phyloP scores from a whole-genome alignment of 2,797 vertebrate species.

The Rhynchonycteris naso region DNA sequence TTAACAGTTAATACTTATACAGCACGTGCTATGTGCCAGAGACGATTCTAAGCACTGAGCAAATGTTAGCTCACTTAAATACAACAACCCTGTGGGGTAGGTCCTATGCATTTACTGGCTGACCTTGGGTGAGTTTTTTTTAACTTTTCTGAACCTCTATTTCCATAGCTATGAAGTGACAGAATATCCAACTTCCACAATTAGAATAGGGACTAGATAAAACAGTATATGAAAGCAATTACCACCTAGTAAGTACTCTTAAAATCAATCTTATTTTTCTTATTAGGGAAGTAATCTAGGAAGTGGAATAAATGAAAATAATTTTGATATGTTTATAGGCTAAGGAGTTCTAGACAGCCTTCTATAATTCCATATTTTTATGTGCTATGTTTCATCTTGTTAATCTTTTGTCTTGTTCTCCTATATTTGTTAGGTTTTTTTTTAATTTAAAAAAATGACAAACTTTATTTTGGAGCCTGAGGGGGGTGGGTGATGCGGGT shows the following conservation, averaged over 20 bases:
- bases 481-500: neutral
- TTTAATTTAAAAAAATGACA: neutral
- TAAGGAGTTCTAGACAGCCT: neutral
- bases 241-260: conserved; percentile 27
- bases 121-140: neutral
- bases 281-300: neutral
- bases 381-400: neutral
- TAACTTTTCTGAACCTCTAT: conserved; percentile 22
- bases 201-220: conserved; percentile 1
- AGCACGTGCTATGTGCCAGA: neutral
- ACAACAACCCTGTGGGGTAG: neutral
- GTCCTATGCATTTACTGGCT: neutral
- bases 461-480: neutral
- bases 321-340: neutral
- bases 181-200: neutral
- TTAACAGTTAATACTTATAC: neutral
- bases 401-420: conserved; percentile 17
- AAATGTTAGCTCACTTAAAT: neutral
- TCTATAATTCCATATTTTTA: neutral
- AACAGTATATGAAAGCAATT: neutral
- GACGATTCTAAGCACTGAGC: neutral
- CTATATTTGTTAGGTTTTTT: neutral
- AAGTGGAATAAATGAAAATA: conserved; percentile 12
- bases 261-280: conserved; percentile 45
- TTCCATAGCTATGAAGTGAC: neutral